phyloP scores from a whole-genome alignment of 2,888 invertebrate species.

The Junonia oenone region DNA sequence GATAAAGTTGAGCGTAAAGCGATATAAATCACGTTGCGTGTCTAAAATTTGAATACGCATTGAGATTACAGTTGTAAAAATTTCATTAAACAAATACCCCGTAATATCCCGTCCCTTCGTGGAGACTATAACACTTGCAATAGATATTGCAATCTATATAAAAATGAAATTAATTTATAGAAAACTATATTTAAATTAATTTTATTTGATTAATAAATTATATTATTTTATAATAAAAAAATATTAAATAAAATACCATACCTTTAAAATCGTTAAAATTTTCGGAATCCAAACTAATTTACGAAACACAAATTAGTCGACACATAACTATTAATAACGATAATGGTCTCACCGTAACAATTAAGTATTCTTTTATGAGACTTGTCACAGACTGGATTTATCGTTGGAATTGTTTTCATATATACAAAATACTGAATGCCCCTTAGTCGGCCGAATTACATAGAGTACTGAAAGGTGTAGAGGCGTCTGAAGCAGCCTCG shows the following conservation, averaged over 20 bases:
- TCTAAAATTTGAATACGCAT: no score
- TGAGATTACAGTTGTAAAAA: no score
- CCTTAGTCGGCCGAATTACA: not conserved
- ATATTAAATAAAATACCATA: not conserved
- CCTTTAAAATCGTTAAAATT: not conserved
- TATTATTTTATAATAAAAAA: not conserved
- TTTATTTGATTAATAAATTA: no score
- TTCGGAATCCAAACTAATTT: constrained; percentile 7
- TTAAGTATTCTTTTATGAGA: not conserved
- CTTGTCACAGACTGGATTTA: constrained; percentile 4
- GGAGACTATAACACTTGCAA: no score
- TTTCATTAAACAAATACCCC: no score
- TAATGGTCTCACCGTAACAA: no score
- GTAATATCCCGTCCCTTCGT: no score
- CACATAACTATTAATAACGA: not conserved
- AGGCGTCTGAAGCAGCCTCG: constrained; percentile 4
- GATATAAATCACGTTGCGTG: no score
- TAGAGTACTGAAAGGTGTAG: constrained; percentile 20
- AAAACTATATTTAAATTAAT: no score
- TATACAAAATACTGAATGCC: not conserved
- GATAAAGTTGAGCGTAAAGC: no score
- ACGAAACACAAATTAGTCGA: constrained; percentile 10
- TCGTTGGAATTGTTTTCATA: constrained; percentile 5
- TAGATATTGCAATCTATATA: no score
- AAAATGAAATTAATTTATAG: no score